Conservation (phyloP, 2,113 vertebrate species). For the Macrotis lagotis region DNA sequence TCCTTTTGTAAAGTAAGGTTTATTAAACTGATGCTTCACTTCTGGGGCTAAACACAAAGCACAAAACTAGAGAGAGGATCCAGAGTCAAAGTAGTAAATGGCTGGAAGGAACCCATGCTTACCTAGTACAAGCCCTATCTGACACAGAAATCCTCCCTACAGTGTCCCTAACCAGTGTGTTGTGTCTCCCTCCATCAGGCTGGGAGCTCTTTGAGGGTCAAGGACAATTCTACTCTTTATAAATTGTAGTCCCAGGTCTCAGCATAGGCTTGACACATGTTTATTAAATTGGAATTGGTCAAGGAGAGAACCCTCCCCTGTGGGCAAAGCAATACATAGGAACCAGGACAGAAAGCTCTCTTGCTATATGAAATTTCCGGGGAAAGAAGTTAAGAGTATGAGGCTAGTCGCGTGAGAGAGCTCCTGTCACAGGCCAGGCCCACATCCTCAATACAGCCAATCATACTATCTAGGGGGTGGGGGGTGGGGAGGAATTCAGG, state of each 20-base stretch:
- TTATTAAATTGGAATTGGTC: neutral
- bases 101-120: neutral
- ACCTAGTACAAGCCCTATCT: neutral
- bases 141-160: neutral
- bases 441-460: neutral
- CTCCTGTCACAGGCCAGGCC: neutral
- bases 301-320: neutral
- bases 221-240: neutral
- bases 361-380: neutral
- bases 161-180: neutral
- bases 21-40: slow-evolving; percentile 8
- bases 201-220: neutral
- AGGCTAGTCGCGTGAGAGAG: neutral
- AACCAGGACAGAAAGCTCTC: slow-evolving; percentile 1
- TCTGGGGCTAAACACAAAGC: neutral
- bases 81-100: neutral
- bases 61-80: neutral
- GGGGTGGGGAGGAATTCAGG: neutral
- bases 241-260: neutral
- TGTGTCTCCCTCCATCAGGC: neutral
- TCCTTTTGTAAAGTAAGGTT: slow-evolving; percentile 7
- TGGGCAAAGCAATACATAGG: neutral
- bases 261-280: neutral
- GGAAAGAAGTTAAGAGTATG: slow-evolving; percentile 27
- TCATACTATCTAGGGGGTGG: too few species aligned